Conservation (phyloP, 2,797 vertebrate genomes). For the Hemibagrus guttatus region DNA sequence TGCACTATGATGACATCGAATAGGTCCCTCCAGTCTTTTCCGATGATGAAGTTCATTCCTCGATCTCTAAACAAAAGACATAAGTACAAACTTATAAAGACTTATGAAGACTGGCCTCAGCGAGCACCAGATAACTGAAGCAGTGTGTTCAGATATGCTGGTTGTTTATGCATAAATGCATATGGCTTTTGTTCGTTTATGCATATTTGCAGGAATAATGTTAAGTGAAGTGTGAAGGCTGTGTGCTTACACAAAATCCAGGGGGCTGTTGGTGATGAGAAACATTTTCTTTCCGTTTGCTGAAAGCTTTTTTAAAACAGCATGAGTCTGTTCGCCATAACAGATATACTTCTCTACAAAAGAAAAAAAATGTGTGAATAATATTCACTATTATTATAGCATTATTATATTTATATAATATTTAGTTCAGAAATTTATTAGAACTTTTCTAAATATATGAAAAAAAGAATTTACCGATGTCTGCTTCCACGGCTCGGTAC, state of each 20-base stretch:
- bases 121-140: neutral
- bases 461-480: conserved; percentile 81
- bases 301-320: conserved; percentile 90
- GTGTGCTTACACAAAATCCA: conserved; percentile 94
- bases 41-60: conserved; percentile 95
- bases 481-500: conserved; percentile 94
- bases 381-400: neutral
- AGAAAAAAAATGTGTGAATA: neutral
- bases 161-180: too few species aligned
- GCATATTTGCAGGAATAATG: neutral
- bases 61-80: conserved; percentile 79
- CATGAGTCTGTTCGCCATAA: conserved; percentile 92
- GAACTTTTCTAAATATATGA: too few species aligned
- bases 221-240: neutral
- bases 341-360: conserved; percentile 91
- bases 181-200: neutral
- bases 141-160: too few species aligned
- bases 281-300: conserved; percentile 98
- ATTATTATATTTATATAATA: neutral
- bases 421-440: neutral
- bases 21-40: conserved; percentile 95
- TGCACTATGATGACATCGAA: conserved; percentile 98
- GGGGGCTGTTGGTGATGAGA: conserved; percentile 97
- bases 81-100: neutral
- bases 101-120: neutral